Conservation (phyloP, 2,113 vertebrate species). For the Macquaria ambigua region DNA sequence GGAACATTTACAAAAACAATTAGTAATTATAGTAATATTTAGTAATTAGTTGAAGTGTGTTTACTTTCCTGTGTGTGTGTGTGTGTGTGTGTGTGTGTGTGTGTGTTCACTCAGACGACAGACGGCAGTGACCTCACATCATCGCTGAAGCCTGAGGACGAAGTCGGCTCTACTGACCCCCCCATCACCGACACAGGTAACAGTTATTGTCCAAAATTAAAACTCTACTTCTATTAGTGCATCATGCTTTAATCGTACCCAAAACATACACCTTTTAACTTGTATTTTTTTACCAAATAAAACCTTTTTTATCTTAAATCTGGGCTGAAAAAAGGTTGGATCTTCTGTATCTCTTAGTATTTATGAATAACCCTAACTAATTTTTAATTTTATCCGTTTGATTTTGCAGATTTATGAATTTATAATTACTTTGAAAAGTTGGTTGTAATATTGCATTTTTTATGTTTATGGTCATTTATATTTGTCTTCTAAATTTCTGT, state of each 20-base stretch:
- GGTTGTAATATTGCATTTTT: too few relatives aligned
- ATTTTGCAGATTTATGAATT: neutral
- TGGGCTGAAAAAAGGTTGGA: neutral
- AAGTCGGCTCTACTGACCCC: neutral
- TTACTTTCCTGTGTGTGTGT: too few relatives aligned
- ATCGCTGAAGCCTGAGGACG: conserved; percentile 29
- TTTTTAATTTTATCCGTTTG: too few relatives aligned
- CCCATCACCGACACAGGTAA: conserved; percentile 20
- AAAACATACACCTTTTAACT: neutral
- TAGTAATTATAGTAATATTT: neutral
- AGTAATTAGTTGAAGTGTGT: neutral
- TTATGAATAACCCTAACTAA: neutral
- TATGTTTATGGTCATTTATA: too few relatives aligned
- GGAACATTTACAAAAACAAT: neutral
- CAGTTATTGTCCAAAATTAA: neutral
- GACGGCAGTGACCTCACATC: neutral
- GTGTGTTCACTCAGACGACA: neutral
- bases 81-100: neutral
- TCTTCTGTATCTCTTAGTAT: neutral
- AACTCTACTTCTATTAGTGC: neutral
- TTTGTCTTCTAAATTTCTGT: too few relatives aligned
- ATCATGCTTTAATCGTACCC: neutral
- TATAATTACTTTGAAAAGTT: too few relatives aligned
- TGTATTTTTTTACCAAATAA: neutral
- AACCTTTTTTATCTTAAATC: neutral